phyloP scores from a whole-genome alignment of 1,140 invertebrate genomes.

The Heliconius congener region DNA sequence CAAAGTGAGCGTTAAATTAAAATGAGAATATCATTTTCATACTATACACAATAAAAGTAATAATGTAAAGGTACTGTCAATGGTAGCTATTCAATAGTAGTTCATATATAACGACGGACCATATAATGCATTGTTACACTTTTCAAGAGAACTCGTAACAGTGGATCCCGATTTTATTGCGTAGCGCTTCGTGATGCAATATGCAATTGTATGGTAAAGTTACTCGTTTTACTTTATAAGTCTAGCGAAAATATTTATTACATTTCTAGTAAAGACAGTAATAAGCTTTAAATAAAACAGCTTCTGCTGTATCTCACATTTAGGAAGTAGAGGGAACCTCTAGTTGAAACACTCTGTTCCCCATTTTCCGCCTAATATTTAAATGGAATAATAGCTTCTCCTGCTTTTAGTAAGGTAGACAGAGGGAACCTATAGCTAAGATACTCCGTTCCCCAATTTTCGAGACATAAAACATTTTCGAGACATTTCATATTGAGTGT shows the following conservation, averaged over 20 bases:
- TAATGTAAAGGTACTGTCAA: slow-evolving; percentile 39
- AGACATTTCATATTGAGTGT: too few species aligned
- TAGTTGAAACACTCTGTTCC: too few species aligned
- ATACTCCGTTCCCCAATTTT: too few species aligned
- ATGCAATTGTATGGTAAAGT: slow-evolving; percentile 43
- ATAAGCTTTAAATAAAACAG: too few species aligned
- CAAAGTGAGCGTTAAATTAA: neutral
- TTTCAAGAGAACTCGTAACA: slow-evolving; percentile 56
- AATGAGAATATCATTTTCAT: neutral
- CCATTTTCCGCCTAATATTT: too few species aligned
- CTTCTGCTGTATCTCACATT: too few species aligned
- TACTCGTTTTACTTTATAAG: slow-evolving; percentile 21
- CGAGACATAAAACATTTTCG: too few species aligned
- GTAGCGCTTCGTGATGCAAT: slow-evolving; percentile 49
- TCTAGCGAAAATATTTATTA: slow-evolving; percentile 18
- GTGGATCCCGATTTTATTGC: slow-evolving; percentile 73
- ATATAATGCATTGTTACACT: slow-evolving; percentile 54
- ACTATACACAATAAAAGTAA: neutral
- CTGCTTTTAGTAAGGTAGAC: too few species aligned
- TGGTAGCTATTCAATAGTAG: slow-evolving; percentile 37
- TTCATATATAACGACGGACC: slow-evolving; percentile 50
- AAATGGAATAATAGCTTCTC: too few species aligned
- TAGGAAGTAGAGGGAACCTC: too few species aligned
- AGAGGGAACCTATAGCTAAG: too few species aligned
- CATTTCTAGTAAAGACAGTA: neutral